phyloP scores from a whole-genome alignment of 2,797 vertebrate genomes.

The Neosilurus hyrtlii region DNA sequence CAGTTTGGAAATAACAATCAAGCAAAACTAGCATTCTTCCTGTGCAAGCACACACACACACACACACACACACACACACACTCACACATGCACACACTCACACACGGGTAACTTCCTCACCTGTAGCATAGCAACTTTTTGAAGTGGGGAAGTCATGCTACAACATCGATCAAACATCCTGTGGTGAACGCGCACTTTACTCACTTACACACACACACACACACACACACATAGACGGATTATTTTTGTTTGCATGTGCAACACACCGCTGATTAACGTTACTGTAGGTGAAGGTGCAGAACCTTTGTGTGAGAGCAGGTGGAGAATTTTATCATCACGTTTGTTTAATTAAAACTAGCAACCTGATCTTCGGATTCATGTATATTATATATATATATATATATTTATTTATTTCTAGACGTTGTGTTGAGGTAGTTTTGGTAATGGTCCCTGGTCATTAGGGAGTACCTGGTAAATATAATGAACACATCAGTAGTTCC shows the following conservation, averaged over 20 bases:
- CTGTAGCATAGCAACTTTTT: conserved; percentile 27
- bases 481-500: neutral
- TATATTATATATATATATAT: neutral
- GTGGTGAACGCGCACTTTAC: neutral
- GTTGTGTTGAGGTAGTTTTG: neutral
- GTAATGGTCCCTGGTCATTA: neutral
- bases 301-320: neutral
- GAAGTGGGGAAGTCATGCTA: conserved; percentile 27
- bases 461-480: neutral
- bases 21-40: conserved; percentile 11
- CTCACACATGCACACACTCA: neutral
- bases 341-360: neutral
- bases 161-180: conserved; percentile 31
- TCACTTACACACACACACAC: neutral
- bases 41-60: neutral
- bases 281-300: neutral
- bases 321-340: neutral
- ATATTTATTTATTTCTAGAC: too few relatives aligned
- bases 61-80: neutral
- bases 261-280: neutral
- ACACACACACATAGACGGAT: neutral
- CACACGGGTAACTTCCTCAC: conserved; percentile 6
- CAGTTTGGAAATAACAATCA: conserved; percentile 27
- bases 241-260: neutral
- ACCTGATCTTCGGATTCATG: neutral